These are phyloP conservation scores for Epinephelus coioides DNA, from an alignment of 2,797 vertebrate genomes.

Conservation along the genomic window DNA sequence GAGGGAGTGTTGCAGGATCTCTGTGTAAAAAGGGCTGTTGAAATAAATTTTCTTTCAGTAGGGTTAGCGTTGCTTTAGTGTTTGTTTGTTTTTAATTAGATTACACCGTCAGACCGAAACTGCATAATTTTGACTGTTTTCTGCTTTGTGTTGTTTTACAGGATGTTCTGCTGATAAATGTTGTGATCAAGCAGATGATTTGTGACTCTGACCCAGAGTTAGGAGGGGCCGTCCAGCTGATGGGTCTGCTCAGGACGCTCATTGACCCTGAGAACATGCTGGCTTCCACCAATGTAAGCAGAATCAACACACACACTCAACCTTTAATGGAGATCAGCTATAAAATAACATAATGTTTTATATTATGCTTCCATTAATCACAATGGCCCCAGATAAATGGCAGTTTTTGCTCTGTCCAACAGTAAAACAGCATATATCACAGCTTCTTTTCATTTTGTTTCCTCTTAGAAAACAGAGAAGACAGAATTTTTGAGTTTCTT, in stretches of 20 bases:
- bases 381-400: neutral
- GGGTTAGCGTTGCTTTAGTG: neutral
- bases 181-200: conserved; percentile 99
- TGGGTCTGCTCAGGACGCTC: conserved; percentile 97
- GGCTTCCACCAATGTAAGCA: conserved; percentile 95
- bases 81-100: neutral
- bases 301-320: neutral
- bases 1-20: too few relatives aligned
- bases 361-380: neutral
- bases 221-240: conserved; percentile 97
- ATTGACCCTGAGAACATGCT: conserved; percentile 99
- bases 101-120: neutral
- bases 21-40: neutral
- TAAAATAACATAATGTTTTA: neutral
- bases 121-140: neutral
- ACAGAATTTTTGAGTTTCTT: conserved; percentile 99
- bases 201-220: conserved; percentile 98
- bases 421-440: neutral
- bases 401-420: neutral
- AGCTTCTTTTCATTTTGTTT: conserved; percentile 11
- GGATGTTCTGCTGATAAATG: conserved; percentile 99
- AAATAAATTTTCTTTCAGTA: neutral
- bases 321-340: neutral
- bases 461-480: conserved; percentile 96
- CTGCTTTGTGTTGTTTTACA: conserved; percentile 65